Percentiles rank a stretch among this genome's conserved stretches.
Conservation (phyloP, 2,797 vertebrate genomes). For the Gephyroberyx darwinii region DNA sequence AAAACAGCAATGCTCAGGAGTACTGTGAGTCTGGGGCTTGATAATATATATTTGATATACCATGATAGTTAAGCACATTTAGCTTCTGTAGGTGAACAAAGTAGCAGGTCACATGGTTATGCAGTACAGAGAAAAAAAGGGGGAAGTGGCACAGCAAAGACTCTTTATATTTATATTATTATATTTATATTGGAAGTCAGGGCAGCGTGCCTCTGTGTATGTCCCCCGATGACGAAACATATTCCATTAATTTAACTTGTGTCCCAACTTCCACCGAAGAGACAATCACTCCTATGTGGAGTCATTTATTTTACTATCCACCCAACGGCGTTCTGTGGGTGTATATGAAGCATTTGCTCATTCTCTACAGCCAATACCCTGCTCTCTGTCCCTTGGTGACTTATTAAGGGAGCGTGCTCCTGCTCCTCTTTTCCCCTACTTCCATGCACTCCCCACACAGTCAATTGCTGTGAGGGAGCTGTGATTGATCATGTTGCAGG, state of each 20-base stretch:
- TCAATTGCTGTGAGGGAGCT: constrained; percentile 52
- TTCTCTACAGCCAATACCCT: not conserved
- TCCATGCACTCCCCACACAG: constrained; percentile 34
- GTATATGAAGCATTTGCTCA: not conserved
- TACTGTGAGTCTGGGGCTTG: not conserved
- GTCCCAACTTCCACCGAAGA: not conserved
- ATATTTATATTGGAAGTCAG: too few species aligned
- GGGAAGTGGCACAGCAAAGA: not conserved
- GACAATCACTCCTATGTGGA: not conserved
- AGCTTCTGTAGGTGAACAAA: too few species aligned
- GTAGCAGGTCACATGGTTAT: not conserved
- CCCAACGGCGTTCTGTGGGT: too few species aligned
- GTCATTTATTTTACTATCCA: too few species aligned
- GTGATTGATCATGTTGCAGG: constrained; percentile 53
- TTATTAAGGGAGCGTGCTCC: constrained; percentile 38
- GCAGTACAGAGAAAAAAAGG: not conserved
- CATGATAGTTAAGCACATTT: too few species aligned
- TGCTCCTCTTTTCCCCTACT: constrained; percentile 12
- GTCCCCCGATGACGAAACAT: too few species aligned
- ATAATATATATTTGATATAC: not conserved
- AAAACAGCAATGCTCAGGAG: not conserved
- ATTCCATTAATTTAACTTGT: not conserved
- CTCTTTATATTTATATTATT: too few species aligned
- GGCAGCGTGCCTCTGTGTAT: too few species aligned
- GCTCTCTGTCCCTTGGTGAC: constrained; percentile 27